Evolutionary conservation across 2,113 vertebrate species (phyloP).

Genomic region (Clinocottus analis): DNA sequence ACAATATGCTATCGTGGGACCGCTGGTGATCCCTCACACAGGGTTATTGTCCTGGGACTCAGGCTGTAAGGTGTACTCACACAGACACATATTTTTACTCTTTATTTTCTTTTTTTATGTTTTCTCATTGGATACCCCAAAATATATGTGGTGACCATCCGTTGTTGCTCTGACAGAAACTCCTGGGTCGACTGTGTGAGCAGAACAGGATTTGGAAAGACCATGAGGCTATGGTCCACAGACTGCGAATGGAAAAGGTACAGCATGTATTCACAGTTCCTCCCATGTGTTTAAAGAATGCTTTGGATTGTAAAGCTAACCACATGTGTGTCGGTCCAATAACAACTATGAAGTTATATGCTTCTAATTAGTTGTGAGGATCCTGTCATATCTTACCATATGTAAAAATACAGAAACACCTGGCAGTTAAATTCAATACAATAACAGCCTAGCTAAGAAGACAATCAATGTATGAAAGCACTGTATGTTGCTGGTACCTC

Average conservation of each 20-base stretch:
- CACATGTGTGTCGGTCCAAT: not conserved
- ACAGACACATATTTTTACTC: not conserved
- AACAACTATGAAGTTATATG: not conserved
- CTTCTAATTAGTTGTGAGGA: not conserved
- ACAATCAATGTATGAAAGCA: no score
- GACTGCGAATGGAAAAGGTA: constrained; percentile 95
- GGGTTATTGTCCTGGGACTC: not conserved
- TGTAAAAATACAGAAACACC: not conserved
- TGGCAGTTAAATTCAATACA: not conserved
- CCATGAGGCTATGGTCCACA: constrained; percentile 92
- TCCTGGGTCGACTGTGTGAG: constrained; percentile 93
- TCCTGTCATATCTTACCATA: not conserved
- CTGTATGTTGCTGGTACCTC: no score
- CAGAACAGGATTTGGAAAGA: constrained; percentile 92
- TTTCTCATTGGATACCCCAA: not conserved
- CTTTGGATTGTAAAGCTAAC: not conserved
- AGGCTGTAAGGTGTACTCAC: not conserved
- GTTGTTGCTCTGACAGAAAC: constrained; percentile 84
- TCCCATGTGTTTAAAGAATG: not conserved
- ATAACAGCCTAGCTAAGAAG: not conserved
- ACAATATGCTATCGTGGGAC: no score
- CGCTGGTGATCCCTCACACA: not conserved
- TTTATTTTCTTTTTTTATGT: not conserved
- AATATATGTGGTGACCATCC: not conserved
- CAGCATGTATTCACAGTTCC: not conserved